phyloP scores from a whole-genome alignment of 2,888 invertebrate species.

The Gibbula magus region DNA sequence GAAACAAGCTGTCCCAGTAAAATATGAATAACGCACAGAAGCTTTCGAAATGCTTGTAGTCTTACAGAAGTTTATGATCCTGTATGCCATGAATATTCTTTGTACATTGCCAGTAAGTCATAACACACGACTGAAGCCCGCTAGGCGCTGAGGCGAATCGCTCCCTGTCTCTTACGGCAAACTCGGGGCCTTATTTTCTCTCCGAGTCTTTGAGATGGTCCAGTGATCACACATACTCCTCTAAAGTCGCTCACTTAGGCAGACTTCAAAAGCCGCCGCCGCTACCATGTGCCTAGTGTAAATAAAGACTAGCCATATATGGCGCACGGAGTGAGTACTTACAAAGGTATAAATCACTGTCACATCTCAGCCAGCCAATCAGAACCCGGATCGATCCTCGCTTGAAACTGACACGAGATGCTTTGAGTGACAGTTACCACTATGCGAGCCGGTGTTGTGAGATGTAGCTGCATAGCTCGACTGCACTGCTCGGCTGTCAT shows the following conservation, averaged over 20 bases:
- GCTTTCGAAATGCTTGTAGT: too few relatives aligned
- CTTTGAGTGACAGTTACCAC: slow-evolving; percentile 18
- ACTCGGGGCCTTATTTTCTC: slow-evolving; percentile 8
- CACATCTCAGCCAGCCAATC: slow-evolving; percentile 26
- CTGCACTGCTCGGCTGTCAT: background rate
- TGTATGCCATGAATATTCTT: background rate
- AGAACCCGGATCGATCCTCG: slow-evolving; percentile 24
- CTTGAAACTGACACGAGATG: slow-evolving; percentile 21
- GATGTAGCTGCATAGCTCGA: slow-evolving; percentile 8
- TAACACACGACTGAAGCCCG: background rate
- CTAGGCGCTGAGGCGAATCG: slow-evolving; percentile 12
- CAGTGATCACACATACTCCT: slow-evolving; percentile 4
- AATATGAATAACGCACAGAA: too few relatives aligned
- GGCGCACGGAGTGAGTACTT: slow-evolving; percentile 14
- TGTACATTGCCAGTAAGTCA: slow-evolving; percentile 14
- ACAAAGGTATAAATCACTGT: slow-evolving; percentile 25
- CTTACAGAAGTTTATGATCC: background rate
- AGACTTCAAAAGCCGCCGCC: slow-evolving; percentile 13
- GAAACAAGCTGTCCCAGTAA: too few relatives aligned
- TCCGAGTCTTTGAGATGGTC: background rate
- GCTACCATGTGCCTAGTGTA: slow-evolving; percentile 17
- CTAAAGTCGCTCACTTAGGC: slow-evolving; percentile 11
- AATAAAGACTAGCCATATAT: slow-evolving; percentile 22
- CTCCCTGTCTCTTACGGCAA: background rate
- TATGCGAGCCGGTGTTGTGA: slow-evolving; percentile 2